Evolutionary conservation across 2,888 invertebrate species (phyloP).

Genomic region (Lycaena phlaeas): DNA sequence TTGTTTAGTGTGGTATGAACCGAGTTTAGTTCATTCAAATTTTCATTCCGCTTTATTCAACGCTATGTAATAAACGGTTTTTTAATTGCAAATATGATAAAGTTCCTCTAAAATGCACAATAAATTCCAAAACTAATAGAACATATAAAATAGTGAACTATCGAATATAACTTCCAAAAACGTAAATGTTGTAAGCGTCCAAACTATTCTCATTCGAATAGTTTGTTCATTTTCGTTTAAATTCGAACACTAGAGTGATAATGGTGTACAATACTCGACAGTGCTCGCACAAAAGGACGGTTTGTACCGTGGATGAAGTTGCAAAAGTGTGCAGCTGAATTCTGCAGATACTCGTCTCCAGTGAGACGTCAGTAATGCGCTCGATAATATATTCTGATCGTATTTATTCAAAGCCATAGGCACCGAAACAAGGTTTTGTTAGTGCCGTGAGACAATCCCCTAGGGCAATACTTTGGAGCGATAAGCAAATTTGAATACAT

Average conservation of each 20-base stretch:
- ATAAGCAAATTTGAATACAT: slow-evolving; percentile 19
- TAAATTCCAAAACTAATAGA: no score
- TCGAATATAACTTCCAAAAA: neutral
- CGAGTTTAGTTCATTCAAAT: no score
- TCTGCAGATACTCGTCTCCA: slow-evolving; percentile 55
- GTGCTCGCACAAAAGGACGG: slow-evolving; percentile 18
- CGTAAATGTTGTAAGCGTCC: neutral
- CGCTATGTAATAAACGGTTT: no score
- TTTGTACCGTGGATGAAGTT: slow-evolving; percentile 22
- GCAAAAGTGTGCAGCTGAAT: slow-evolving; percentile 29
- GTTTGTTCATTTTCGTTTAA: neutral
- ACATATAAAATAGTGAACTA: no score
- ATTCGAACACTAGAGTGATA: slow-evolving; percentile 14
- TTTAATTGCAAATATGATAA: no score
- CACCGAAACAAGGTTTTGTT: slow-evolving; percentile 59
- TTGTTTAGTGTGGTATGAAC: no score
- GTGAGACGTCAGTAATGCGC: slow-evolving; percentile 61
- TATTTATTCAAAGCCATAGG: slow-evolving; percentile 60
- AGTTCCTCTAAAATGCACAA: no score
- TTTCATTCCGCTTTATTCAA: no score
- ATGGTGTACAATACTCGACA: slow-evolving; percentile 15
- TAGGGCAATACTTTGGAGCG: slow-evolving; percentile 39
- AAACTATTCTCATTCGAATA: slow-evolving; percentile 3
- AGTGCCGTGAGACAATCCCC: slow-evolving; percentile 45
- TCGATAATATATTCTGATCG: slow-evolving; percentile 67